Conservation (phyloP, 2,113 vertebrate species). For the Larimichthys crocea region DNA sequence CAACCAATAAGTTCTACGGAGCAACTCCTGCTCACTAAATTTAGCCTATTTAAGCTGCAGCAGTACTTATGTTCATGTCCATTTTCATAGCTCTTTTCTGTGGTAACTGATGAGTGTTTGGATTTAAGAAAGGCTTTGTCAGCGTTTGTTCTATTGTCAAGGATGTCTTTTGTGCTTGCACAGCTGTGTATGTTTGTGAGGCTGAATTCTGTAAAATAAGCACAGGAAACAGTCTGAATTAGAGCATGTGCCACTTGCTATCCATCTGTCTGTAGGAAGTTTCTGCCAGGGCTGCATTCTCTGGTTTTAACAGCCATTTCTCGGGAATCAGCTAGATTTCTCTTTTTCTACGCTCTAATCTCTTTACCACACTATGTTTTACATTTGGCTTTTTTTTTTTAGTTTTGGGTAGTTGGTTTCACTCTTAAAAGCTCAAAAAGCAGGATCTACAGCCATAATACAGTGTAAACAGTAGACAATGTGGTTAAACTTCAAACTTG, state of each 20-base stretch:
- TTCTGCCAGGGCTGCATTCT: conserved; percentile 9
- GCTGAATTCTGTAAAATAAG: conserved; percentile 21
- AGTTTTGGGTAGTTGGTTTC: not conserved
- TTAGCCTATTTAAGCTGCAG: not conserved
- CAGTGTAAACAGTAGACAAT: not conserved
- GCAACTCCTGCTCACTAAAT: not conserved
- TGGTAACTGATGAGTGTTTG: conserved; percentile 11
- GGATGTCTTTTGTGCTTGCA: conserved; percentile 37
- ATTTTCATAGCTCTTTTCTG: not conserved
- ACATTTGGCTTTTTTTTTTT: not conserved
- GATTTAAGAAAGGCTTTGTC: conserved; percentile 25
- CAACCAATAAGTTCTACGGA: conserved; percentile 20
- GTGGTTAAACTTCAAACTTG: conserved; percentile 14
- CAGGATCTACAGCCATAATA: not conserved
- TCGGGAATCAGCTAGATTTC: not conserved
- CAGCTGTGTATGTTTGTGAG: conserved; percentile 52
- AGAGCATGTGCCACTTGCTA: conserved; percentile 15
- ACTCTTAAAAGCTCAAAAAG: not conserved
- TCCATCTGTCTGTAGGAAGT: conserved; percentile 11
- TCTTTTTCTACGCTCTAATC: not conserved
- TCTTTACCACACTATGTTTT: not conserved
- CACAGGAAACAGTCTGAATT: conserved; percentile 23
- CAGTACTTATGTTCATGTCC: not conserved
- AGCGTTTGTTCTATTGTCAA: conserved; percentile 6
- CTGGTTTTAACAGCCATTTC: not conserved